Conservation (phyloP, 2,888 invertebrate species). For the Steinernema hermaphroditum region DNA sequence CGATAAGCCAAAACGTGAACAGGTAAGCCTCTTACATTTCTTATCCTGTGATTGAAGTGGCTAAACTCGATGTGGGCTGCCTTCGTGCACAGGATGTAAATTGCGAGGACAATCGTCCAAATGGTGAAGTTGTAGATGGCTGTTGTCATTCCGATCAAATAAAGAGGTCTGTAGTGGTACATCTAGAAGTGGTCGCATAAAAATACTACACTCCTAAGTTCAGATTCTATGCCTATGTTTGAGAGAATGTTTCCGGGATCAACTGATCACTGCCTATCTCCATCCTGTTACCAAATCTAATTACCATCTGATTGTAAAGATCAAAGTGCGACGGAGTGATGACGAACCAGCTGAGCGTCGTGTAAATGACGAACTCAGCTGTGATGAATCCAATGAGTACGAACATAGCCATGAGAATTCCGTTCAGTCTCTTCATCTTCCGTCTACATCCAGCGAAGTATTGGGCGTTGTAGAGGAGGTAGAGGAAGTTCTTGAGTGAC, state of each 20-base stretch:
- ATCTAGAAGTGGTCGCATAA: not conserved
- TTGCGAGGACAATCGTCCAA: not conserved
- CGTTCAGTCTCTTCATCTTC: not conserved
- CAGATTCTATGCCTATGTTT: no score
- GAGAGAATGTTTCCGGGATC: no score
- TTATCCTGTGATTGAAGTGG: not conserved
- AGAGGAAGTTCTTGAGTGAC: not conserved
- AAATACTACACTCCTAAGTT: no score
- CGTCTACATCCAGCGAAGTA: not conserved
- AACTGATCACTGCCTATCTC: no score
- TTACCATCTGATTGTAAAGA: not conserved
- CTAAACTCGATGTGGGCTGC: not conserved
- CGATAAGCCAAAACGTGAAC: not conserved
- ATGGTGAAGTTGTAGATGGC: not conserved
- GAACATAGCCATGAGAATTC: not conserved
- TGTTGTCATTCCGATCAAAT: not conserved
- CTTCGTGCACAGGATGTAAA: not conserved
- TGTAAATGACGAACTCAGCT: not conserved
- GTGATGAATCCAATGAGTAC: not conserved
- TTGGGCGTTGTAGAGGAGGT: conserved; percentile 2
- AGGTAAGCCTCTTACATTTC: not conserved
- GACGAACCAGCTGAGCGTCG: not conserved
- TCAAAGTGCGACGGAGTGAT: not conserved
- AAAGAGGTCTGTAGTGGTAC: not conserved
- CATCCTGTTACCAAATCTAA: no score